phyloP scores from a whole-genome alignment of 2,797 vertebrate genomes.

The Hypotaenidia okinawae region DNA sequence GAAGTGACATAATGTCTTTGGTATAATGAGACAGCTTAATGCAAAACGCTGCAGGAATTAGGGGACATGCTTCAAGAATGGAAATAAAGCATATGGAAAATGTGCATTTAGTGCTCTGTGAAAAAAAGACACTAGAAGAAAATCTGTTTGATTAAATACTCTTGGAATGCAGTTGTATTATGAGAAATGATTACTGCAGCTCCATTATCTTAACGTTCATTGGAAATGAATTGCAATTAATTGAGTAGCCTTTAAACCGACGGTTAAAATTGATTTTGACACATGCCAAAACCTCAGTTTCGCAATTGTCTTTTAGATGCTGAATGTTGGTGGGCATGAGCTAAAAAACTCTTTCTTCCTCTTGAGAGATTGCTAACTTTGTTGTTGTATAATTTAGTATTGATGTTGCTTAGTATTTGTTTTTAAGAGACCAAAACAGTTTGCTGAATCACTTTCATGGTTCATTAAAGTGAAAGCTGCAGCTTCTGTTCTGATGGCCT shows the following conservation, averaged over 20 bases:
- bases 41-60: conserved; percentile 59
- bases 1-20: conserved; percentile 60
- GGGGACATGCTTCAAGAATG: conserved; percentile 11
- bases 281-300: neutral
- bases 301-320: neutral
- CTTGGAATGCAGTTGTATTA: neutral
- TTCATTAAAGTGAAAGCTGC: conserved; percentile 66
- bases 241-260: conserved; percentile 34
- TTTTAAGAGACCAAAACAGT: conserved; percentile 69
- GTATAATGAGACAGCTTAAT: conserved; percentile 58
- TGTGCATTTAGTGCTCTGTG: neutral
- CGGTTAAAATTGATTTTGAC: conserved; percentile 40
- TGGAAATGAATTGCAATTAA: conserved; percentile 51
- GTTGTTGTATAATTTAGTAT: conserved; percentile 36
- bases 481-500: conserved; percentile 69
- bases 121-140: neutral
- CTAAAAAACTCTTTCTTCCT: neutral
- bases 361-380: neutral
- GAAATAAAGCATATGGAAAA: conserved; percentile 40
- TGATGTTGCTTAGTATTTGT: conserved; percentile 62
- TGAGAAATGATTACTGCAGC: neutral
- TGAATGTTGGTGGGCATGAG: neutral
- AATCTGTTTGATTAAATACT: conserved; percentile 36
- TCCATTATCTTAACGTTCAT: conserved; percentile 26
- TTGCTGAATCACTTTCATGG: conserved; percentile 71